A percentile compares a stretch with the other conserved stretches of the same genome.
Evolutionary conservation across 1,140 invertebrate species (phyloP).

Genomic region (Apolygus lucorum): DNA sequence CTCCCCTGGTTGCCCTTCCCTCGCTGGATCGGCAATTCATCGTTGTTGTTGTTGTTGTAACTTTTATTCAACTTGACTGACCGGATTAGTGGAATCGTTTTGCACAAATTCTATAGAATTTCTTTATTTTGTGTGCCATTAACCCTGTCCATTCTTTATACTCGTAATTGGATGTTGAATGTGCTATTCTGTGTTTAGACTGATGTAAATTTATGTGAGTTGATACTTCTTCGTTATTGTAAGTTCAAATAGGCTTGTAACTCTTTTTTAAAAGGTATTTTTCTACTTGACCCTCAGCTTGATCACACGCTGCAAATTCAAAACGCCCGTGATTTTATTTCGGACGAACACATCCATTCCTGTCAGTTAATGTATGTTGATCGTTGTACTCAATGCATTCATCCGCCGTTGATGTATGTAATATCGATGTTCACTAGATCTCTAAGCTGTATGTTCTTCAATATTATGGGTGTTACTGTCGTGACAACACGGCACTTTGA

Average conservation of each 20-base stretch:
- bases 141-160: conserved; percentile 14
- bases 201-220: conserved; percentile 24
- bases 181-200: conserved; percentile 26
- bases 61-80: neutral
- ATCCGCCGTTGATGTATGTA: too few relatives aligned
- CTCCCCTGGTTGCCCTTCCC: neutral
- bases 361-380: neutral
- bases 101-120: neutral
- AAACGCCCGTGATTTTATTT: too few relatives aligned
- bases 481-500: too few relatives aligned
- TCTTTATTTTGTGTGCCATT: conserved; percentile 24
- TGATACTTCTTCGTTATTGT: neutral
- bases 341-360: neutral
- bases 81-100: neutral
- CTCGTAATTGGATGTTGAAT: conserved; percentile 12
- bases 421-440: neutral
- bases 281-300: conserved; percentile 7
- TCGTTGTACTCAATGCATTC: neutral
- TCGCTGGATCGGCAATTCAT: neutral
- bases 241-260: conserved; percentile 11
- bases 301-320: neutral
- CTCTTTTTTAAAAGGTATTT: conserved; percentile 22
- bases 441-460: neutral
- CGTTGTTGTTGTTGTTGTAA: conserved; percentile 2
- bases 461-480: too few relatives aligned